phyloP scores from a whole-genome alignment of 2,888 invertebrate species.

The Patella pellucida region DNA sequence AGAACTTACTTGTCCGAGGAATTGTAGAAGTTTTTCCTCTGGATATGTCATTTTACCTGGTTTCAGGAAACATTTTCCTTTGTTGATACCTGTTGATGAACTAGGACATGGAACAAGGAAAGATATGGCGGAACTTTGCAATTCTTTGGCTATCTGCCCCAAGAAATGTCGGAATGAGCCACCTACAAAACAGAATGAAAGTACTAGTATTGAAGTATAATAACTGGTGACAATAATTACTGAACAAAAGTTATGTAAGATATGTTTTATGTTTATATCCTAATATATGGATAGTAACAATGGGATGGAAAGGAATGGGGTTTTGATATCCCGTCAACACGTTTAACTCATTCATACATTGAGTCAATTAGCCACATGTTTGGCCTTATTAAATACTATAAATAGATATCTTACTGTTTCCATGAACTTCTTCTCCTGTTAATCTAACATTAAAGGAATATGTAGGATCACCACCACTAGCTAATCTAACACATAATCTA shows the following conservation, averaged over 20 bases:
- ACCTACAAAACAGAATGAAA: slow-evolving; percentile 49
- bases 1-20: slow-evolving; percentile 65
- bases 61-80: slow-evolving; percentile 64
- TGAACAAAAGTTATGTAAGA: no score
- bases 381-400: not conserved
- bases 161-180: slow-evolving; percentile 71
- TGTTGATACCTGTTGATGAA: slow-evolving; percentile 53
- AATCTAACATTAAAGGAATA: slow-evolving; percentile 70
- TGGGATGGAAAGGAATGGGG: no score
- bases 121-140: slow-evolving; percentile 61
- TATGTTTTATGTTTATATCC: no score
- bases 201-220: no score
- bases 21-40: slow-evolving; percentile 68
- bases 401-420: slow-evolving; percentile 64
- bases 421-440: slow-evolving; percentile 71
- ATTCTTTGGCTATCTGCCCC: slow-evolving; percentile 66
- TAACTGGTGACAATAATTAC: no score
- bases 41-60: slow-evolving; percentile 68
- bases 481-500: slow-evolving; percentile 69
- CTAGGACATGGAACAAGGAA: slow-evolving; percentile 65
- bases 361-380: no score
- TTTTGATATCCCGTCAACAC: no score
- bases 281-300: no score
- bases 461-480: slow-evolving; percentile 70
- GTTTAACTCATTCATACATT: not conserved